phyloP scores from a whole-genome alignment of 2,888 invertebrate species.

The Acleris cristana region DNA sequence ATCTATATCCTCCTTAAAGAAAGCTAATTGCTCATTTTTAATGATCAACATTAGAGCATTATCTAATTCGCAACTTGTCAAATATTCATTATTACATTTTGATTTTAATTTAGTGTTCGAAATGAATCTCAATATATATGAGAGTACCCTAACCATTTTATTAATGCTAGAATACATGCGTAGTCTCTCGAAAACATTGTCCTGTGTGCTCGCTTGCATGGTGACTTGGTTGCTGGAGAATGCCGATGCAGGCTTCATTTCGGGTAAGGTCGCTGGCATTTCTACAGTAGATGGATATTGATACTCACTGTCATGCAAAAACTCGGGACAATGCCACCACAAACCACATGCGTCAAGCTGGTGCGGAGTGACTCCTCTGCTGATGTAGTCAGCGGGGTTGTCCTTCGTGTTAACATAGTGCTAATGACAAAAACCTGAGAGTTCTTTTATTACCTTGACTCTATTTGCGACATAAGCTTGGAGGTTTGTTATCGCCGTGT shows the following conservation, averaged over 20 bases:
- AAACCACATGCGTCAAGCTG: conserved; percentile 2
- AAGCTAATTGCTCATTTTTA: conserved; percentile 35
- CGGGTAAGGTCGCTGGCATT: conserved; percentile 8
- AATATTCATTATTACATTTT: conserved; percentile 9
- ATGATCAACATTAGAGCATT: conserved; percentile 26
- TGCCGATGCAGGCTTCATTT: conserved; percentile 2
- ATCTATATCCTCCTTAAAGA: conserved; percentile 36
- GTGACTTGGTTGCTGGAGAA: neutral
- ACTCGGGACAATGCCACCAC: conserved; percentile 30
- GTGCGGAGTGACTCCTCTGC: conserved; percentile 32
- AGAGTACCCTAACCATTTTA: conserved; percentile 34
- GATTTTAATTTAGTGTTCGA: conserved; percentile 27
- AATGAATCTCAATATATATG: conserved; percentile 35
- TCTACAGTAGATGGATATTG: neutral
- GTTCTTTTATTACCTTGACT: conserved; percentile 27
- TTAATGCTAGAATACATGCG: conserved; percentile 38
- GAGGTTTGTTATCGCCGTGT: neutral
- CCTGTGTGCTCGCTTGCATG: neutral
- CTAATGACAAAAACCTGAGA: conserved; percentile 30
- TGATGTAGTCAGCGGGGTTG: conserved; percentile 38
- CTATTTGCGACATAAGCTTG: neutral
- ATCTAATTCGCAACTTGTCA: conserved; percentile 14
- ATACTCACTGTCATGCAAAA: conserved; percentile 21
- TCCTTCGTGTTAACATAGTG: conserved; percentile 27
- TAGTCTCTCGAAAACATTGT: conserved; percentile 10